Conservation (phyloP, 2,888 invertebrate genomes). For the Tryphoninae sp. region DNA sequence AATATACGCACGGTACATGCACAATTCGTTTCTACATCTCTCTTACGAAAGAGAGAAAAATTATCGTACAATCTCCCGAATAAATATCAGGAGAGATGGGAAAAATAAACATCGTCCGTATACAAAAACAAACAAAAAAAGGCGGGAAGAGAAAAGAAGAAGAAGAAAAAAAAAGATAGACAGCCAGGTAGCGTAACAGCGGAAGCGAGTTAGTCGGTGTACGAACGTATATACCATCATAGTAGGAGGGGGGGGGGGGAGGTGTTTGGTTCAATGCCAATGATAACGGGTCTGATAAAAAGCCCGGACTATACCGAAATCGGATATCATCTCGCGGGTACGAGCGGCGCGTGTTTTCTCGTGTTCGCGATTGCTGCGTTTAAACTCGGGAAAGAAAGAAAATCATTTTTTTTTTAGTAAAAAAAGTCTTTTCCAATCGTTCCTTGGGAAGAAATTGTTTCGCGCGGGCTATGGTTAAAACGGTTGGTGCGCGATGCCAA, state of each 20-base stretch:
- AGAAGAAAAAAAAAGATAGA: neutral
- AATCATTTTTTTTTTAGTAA: neutral
- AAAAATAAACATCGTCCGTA: neutral
- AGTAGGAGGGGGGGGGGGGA: slow-evolving; percentile 1
- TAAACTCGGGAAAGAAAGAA: neutral
- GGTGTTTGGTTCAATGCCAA: slow-evolving; percentile 41
- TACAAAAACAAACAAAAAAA: neutral
- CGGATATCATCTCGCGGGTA: slow-evolving; percentile 41
- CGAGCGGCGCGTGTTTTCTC: slow-evolving; percentile 7
- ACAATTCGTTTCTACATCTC: neutral
- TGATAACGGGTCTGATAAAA: slow-evolving; percentile 36
- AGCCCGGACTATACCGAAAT: neutral
- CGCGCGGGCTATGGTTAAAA: slow-evolving; percentile 15
- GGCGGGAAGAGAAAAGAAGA: neutral
- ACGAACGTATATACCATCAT: neutral
- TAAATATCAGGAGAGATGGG: neutral
- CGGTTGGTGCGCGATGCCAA: slow-evolving; percentile 3
- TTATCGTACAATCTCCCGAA: neutral
- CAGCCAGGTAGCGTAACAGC: neutral
- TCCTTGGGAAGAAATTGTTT: slow-evolving; percentile 13
- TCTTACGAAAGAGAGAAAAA: neutral
- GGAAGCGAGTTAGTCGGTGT: neutral
- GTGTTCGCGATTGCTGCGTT: neutral
- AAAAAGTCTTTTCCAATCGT: slow-evolving; percentile 14
- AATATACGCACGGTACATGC: neutral